Base-by-base conservation (phyloP, 2,797 vertebrate genomes). In the Clamator glandarius region DNA sequence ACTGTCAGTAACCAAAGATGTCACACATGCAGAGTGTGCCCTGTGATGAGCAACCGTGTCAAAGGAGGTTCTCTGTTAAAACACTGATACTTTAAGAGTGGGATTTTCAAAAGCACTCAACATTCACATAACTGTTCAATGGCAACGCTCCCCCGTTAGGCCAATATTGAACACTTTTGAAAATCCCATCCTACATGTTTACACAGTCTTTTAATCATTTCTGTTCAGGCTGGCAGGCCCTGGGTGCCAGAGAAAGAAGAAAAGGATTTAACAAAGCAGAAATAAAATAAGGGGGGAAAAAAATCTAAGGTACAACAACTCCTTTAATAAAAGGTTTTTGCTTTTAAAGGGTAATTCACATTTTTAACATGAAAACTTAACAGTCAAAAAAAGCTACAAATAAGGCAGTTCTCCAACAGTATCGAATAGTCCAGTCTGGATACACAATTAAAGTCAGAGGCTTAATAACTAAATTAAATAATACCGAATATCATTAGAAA, bases 201-300 rank as follows among this genome's bases (percentile, higher is more conserved):
- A 95, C 95, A 96, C 50, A 92, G 93, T 93, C 95, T 96, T 96
- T 97, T 96, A 96, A 96, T 96, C 95, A 96, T 97, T 94, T 96
- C 94, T 96, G 85, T 44, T 90, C 90, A 76, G 95, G 93, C 86
- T 95, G 84, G 93, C 81, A 96, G 80, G 91, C 80, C 89, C 83
- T 87, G 81, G 81, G 90, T 92, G 70, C 88, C 88, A 77, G 87
- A 88, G 68, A 82, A 93, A 90, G 61, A 90, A 92, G n/a, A 81
- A 92, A 96, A 89, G 66, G 54, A 84, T 96, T 95, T 94, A 90
- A 96, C 89, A 96, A 95, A 95, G 95, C 78, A 93, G 93, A 96
- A 95, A 87, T 82, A 94, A 97, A 96, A 94, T 95, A 91, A 93
- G 73, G 36, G n/a, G 41, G 5, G n/a, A n/a, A 18, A 77, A 70